These are phyloP conservation scores for Smithornis capensis DNA, from an alignment of 2,113 vertebrate genomes.

Conservation along the genomic window DNA sequence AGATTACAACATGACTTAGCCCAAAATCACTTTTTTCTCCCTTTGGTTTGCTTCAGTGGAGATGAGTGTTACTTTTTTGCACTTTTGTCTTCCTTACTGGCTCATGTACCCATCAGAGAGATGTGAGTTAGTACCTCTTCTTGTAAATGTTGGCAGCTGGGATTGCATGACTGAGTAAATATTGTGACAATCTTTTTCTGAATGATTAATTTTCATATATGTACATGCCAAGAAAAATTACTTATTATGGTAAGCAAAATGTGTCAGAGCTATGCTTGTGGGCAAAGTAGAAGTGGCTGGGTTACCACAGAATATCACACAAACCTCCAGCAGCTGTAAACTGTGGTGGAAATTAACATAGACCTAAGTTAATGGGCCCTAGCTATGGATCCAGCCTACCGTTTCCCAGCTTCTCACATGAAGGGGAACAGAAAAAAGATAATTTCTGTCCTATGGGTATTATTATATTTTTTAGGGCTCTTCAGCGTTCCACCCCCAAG, in stretches of 20 bases:
- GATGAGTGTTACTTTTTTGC: neutral
- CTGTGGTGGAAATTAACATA: neutral
- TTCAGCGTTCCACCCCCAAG: too few species aligned
- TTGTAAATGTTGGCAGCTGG: neutral
- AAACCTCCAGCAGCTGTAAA: neutral
- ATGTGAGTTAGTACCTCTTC: fast-evolving
- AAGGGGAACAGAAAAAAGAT: too few species aligned
- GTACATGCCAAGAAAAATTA: neutral
- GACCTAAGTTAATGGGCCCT: neutral
- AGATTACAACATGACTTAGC: neutral
- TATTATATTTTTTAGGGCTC: too few species aligned
- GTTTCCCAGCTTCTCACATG: neutral
- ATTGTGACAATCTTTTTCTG: neutral
- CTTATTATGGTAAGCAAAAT: neutral
- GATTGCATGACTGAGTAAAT: neutral
- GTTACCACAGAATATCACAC: neutral
- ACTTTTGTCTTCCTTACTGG: neutral
- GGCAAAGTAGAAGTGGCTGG: neutral
- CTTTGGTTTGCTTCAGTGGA: neutral
- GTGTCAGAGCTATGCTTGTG: neutral
- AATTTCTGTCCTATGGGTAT: too few species aligned
- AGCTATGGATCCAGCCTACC: neutral
- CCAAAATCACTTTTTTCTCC: neutral
- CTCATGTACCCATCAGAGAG: neutral
- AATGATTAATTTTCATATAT: neutral